Conservation (phyloP, 2,888 invertebrate genomes). For the Lepidocyrtoides sp. region DNA sequence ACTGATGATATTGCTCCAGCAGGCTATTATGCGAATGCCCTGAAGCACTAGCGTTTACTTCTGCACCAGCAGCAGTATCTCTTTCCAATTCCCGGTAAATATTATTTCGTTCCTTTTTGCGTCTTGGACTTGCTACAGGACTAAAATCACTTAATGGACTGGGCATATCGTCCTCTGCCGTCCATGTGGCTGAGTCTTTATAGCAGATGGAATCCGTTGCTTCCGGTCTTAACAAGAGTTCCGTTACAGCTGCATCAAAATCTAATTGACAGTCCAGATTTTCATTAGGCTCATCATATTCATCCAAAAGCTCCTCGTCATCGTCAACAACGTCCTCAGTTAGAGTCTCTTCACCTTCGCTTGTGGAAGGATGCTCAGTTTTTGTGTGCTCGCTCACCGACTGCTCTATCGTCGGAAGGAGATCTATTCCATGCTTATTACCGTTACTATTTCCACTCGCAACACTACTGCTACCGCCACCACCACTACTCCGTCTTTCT, state of each 20-base stretch:
- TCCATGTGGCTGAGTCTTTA: constrained; percentile 85
- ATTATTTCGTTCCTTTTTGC: constrained; percentile 58
- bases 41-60: constrained; percentile 9
- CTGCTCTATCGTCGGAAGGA: constrained; percentile 72
- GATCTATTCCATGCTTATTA: constrained; percentile 40
- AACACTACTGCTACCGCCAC: neutral
- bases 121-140: constrained; percentile 82
- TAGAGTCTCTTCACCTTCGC: constrained; percentile 74
- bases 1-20: constrained; percentile 78
- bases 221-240: constrained; percentile 64
- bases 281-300: constrained; percentile 80
- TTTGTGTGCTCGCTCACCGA: constrained; percentile 70
- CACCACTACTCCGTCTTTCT: constrained; percentile 31
- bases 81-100: constrained; percentile 53
- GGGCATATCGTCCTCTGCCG: constrained; percentile 85
- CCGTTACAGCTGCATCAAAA: constrained; percentile 76
- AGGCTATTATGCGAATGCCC: constrained; percentile 72
- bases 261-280: constrained; percentile 79
- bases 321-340: constrained; percentile 75
- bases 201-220: constrained; percentile 53
- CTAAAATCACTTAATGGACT: constrained; percentile 83
- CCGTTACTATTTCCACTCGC: constrained; percentile 15
- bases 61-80: constrained; percentile 17
- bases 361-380: constrained; percentile 72
- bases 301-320: constrained; percentile 78